phyloP scores from a whole-genome alignment of 2,113 vertebrate species.

The Corythaeola cristata region DNA sequence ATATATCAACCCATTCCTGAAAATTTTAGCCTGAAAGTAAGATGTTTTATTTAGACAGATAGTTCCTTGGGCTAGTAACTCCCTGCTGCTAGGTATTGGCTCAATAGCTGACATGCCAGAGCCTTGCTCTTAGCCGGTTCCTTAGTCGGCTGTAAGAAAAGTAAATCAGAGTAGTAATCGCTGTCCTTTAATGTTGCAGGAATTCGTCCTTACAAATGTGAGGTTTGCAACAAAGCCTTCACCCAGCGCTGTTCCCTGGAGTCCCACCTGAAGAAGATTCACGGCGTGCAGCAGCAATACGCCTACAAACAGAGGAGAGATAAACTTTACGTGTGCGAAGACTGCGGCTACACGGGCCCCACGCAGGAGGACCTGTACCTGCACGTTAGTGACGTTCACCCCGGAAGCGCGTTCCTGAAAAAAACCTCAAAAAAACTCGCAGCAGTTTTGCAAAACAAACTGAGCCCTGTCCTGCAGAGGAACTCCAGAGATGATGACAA shows the following conservation, averaged over 20 bases:
- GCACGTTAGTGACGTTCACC: constrained; percentile 77
- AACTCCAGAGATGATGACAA: constrained; percentile 48
- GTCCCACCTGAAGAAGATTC: constrained; percentile 86
- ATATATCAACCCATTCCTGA: background rate
- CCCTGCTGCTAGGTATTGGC: background rate
- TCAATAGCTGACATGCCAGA: background rate
- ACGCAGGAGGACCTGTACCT: constrained; percentile 82
- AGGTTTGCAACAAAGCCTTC: constrained; percentile 85
- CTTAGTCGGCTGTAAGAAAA: background rate
- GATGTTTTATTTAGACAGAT: background rate
- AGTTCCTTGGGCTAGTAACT: background rate
- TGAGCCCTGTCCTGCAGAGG: constrained; percentile 65
- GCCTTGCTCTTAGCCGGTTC: background rate
- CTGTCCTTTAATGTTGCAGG: constrained; percentile 41
- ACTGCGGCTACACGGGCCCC: constrained; percentile 84
- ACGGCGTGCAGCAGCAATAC: constrained; percentile 82
- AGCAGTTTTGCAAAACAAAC: constrained; percentile 78
- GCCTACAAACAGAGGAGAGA: constrained; percentile 85
- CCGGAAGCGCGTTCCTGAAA: constrained; percentile 76
- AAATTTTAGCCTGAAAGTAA: background rate
- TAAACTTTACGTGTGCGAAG: constrained; percentile 86
- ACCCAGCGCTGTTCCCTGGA: constrained; percentile 88
- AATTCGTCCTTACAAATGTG: constrained; percentile 87
- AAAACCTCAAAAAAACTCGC: constrained; percentile 84
- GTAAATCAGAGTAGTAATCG: accelerated